Base-by-base conservation (phyloP, 2,797 vertebrate genomes). In the Dallia pectoralis region DNA sequence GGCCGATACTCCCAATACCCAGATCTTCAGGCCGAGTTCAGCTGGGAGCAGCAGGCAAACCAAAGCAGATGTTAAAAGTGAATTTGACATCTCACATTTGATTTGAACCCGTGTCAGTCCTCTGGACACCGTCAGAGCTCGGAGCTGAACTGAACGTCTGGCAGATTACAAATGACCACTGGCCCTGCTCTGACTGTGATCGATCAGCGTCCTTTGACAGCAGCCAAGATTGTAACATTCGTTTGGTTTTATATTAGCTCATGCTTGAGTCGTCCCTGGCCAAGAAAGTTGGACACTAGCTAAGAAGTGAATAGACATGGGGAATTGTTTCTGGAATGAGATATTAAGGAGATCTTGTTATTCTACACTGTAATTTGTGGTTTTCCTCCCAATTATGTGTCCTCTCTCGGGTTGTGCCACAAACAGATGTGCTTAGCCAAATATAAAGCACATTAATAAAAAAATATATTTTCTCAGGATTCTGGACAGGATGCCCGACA, bases 371-470 rank as follows among this genome's bases (percentile, higher is more conserved):
- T 19, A 56, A 27, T 29, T 44, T 32, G 74, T 33, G 69, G 49
- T 76, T 48, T 69, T 74, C 61, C 25, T 15, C 70, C 59, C 25
- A 47, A 72, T 68, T 2, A 9, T 81, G 65, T 53, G 18, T 87
- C 72, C 6, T 84, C 86, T 82, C 87, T 89, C 83, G 9, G 72
- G 15, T 80, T 80, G 81, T 86, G 82, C 59, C 51, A 15, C 44
- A 47, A 47, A 40, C 4, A 12, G 25, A 25, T 4, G 22, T 12
- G 14, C n/a, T 61, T 4, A 61, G 14, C 9, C 25, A 25, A 29
- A 25, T 15, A 61, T 29, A 61, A 61, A 4, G 11, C 56, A 61
- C 9, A 22, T 25, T 25, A 22, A 61, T 36, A 3, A 36, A 36
- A 36, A 36, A 36, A 36, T 40, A 9, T 40, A 36, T 40, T 40